phyloP scores from a whole-genome alignment of 2,113 vertebrate species.

The Odontophorus gujanensis region DNA sequence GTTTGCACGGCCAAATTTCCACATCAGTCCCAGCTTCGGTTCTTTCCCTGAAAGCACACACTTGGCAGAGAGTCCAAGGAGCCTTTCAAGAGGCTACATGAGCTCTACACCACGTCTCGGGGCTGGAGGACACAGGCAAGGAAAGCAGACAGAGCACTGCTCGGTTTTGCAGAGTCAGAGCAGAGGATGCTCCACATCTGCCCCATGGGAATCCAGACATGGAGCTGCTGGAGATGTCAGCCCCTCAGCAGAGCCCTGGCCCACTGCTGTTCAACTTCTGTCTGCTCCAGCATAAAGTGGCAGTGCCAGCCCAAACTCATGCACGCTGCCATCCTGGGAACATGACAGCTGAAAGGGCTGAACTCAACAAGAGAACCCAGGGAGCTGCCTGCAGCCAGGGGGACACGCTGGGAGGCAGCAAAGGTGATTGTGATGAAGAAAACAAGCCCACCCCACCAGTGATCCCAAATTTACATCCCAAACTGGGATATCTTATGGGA shows the following conservation, averaged over 20 bases:
- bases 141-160: neutral
- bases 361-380: neutral
- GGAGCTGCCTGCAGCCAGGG: neutral
- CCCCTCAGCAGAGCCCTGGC: neutral
- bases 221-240: neutral
- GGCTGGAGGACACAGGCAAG: neutral
- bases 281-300: fast-evolving
- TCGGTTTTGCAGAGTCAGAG: fast-evolving
- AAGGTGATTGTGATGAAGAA: neutral
- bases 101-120: fast-evolving
- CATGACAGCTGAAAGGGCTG: neutral
- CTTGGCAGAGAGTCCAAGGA: neutral
- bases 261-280: neutral
- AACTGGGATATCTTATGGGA: neutral
- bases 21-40: neutral
- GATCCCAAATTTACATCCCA: neutral
- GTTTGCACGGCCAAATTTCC: neutral
- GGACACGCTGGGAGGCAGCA: neutral
- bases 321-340: neutral
- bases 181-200: neutral
- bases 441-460: fast-evolving
- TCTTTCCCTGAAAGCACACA: conserved; percentile 41
- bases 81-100: neutral
- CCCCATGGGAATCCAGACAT: neutral
- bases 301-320: fast-evolving